phyloP scores from a whole-genome alignment of 1,140 invertebrate species.

The Drosophila aff. region DNA sequence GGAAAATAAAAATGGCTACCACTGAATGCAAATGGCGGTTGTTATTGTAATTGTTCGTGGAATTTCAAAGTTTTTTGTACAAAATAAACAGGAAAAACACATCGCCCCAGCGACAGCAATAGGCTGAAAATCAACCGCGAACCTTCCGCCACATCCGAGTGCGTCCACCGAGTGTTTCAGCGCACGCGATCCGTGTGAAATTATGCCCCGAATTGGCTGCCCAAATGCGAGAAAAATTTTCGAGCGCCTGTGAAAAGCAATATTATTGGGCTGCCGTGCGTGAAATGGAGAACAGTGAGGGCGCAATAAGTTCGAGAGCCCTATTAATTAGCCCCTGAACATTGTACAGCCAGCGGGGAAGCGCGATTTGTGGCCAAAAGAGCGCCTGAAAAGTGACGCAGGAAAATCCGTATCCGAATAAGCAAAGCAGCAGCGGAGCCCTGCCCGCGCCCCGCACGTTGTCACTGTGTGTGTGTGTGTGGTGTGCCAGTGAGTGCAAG shows the following conservation, averaged over 20 bases:
- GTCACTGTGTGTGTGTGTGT: slow-evolving; percentile 40
- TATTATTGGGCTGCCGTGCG: slow-evolving; percentile 53
- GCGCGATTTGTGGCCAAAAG: slow-evolving; percentile 42
- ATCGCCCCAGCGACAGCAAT: slow-evolving; percentile 54
- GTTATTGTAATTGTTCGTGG: slow-evolving; percentile 83
- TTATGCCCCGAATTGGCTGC: slow-evolving; percentile 57
- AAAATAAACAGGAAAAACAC: slow-evolving; percentile 79
- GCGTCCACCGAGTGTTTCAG: slow-evolving; percentile 39
- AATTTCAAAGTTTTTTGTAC: slow-evolving; percentile 84
- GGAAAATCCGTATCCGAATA: slow-evolving; percentile 43
- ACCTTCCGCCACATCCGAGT: slow-evolving; percentile 48
- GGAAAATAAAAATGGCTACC: slow-evolving; percentile 83
- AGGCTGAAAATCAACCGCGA: slow-evolving; percentile 57
- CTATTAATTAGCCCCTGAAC: slow-evolving; percentile 24
- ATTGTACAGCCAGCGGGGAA: slow-evolving; percentile 36
- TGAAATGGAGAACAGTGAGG: slow-evolving; percentile 54
- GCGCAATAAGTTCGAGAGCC: slow-evolving; percentile 22
- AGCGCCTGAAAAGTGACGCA: slow-evolving; percentile 47
- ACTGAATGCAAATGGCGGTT: slow-evolving; percentile 60
- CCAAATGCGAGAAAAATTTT: slow-evolving; percentile 66
- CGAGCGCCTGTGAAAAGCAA: slow-evolving; percentile 68
- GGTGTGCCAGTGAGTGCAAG: slow-evolving; percentile 44
- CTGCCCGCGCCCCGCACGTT: slow-evolving; percentile 71
- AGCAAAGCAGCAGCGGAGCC: slow-evolving; percentile 43
- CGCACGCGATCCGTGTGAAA: slow-evolving; percentile 48